These are phyloP conservation scores for Dermolepida albohirtum DNA, from an alignment of 2,888 invertebrate species.

Conservation along the genomic window DNA sequence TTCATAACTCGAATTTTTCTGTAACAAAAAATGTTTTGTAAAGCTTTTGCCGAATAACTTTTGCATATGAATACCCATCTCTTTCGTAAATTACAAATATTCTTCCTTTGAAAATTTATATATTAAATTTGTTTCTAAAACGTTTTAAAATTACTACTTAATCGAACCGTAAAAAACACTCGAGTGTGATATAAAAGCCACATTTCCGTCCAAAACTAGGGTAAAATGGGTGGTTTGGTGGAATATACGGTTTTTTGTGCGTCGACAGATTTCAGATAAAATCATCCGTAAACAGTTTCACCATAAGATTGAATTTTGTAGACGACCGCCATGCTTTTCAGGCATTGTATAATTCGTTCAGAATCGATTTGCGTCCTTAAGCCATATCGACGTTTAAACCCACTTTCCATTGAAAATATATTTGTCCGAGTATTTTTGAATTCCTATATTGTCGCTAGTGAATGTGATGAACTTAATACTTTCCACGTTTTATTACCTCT, in stretches of 20 bases:
- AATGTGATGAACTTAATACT: slow-evolving; percentile 16
- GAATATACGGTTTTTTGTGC: slow-evolving; percentile 18
- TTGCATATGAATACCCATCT: too few relatives aligned
- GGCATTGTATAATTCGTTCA: slow-evolving; percentile 32
- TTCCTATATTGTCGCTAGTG: slow-evolving; percentile 18
- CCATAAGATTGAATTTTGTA: slow-evolving; percentile 32
- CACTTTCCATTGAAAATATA: slow-evolving; percentile 25
- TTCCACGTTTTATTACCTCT: slow-evolving; percentile 9
- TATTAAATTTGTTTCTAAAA: slow-evolving; percentile 29
- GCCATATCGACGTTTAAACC: slow-evolving; percentile 22
- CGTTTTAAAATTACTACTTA: slow-evolving; percentile 38
- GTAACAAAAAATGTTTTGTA: too few relatives aligned
- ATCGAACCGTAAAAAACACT: slow-evolving; percentile 40
- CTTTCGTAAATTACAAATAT: too few relatives aligned
- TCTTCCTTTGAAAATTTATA: slow-evolving; percentile 15
- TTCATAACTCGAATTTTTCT: too few relatives aligned
- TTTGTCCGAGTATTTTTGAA: slow-evolving; percentile 8
- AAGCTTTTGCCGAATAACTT: too few relatives aligned
- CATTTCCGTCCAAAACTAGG: slow-evolving; percentile 27
- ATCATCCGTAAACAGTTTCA: slow-evolving; percentile 24
- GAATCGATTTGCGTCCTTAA: slow-evolving; percentile 31
- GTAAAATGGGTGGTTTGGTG: not conserved
- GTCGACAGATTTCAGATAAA: slow-evolving; percentile 33
- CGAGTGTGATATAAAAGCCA: slow-evolving; percentile 39
- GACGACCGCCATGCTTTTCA: slow-evolving; percentile 24